phyloP scores from a whole-genome alignment of 2,113 vertebrate species.

The Bujurquina vittata region DNA sequence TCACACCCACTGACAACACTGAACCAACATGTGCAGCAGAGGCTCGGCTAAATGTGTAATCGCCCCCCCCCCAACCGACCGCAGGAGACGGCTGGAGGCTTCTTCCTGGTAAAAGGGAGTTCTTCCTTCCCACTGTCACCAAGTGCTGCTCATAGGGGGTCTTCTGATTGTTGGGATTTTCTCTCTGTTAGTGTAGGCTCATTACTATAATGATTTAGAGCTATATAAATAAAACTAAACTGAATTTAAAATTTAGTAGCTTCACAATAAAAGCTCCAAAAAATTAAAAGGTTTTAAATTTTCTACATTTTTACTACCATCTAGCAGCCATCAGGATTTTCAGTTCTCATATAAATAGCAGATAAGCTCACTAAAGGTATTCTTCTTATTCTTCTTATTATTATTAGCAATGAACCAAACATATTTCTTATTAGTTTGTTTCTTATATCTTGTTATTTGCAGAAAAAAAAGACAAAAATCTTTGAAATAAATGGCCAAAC shows the following conservation, averaged over 20 bases:
- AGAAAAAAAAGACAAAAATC: neutral
- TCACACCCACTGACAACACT: neutral
- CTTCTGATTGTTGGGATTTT: too few species aligned
- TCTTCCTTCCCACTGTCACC: too few species aligned
- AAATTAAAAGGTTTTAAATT: neutral
- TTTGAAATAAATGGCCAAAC: neutral
- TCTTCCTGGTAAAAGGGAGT: too few species aligned
- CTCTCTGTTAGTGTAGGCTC: too few species aligned
- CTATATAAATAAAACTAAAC: too few species aligned
- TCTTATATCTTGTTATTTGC: neutral
- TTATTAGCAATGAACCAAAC: neutral
- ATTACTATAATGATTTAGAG: too few species aligned
- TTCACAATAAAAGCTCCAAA: neutral
- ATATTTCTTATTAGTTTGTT: neutral
- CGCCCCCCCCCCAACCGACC: neutral
- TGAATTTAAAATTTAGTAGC: neutral
- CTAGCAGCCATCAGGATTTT: too few species aligned
- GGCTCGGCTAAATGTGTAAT: neutral
- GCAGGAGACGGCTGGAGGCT: too few species aligned
- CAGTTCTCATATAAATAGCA: too few species aligned
- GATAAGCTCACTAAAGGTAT: neutral
- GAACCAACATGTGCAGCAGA: neutral
- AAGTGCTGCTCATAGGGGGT: too few species aligned
- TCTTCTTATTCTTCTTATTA: too few species aligned
- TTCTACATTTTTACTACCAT: neutral